A percentile compares a stretch with the other conserved stretches of the same genome.
phyloP scores from a whole-genome alignment of 1,140 invertebrate species.

The Scylla paramamosain region DNA sequence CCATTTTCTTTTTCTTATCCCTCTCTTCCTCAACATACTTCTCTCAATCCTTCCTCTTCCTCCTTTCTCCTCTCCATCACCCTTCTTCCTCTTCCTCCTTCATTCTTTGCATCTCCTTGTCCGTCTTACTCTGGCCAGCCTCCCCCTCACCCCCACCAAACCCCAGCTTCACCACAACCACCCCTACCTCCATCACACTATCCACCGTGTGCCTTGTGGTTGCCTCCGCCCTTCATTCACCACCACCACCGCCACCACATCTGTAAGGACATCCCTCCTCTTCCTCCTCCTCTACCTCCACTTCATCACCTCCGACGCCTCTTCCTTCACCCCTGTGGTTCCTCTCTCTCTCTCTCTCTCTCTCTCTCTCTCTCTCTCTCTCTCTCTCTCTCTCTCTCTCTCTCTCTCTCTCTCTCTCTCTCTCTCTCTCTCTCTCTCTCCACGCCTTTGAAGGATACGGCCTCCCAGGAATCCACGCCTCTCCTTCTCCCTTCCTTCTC shows the following conservation, averaged over 20 bases:
- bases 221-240: neutral
- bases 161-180: neutral
- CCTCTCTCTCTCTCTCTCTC: neutral
- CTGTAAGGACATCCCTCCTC: neutral
- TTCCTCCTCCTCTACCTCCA: neutral
- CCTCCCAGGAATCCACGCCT: neutral
- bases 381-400: neutral
- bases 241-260: neutral
- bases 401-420: neutral
- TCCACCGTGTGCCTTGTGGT: neutral
- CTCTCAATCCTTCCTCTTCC: neutral
- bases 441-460: neutral
- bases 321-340: neutral
- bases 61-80: neutral
- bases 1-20: neutral
- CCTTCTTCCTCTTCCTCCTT: slow-evolving; percentile 6
- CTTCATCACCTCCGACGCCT: neutral
- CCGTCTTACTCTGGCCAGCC: neutral
- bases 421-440: too few relatives aligned
- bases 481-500: neutral
- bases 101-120: neutral
- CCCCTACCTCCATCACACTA: neutral
- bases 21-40: neutral
- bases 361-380: neutral
- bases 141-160: neutral